Conservation (phyloP, 2,888 invertebrate genomes). For the Drosophila birchii region DNA sequence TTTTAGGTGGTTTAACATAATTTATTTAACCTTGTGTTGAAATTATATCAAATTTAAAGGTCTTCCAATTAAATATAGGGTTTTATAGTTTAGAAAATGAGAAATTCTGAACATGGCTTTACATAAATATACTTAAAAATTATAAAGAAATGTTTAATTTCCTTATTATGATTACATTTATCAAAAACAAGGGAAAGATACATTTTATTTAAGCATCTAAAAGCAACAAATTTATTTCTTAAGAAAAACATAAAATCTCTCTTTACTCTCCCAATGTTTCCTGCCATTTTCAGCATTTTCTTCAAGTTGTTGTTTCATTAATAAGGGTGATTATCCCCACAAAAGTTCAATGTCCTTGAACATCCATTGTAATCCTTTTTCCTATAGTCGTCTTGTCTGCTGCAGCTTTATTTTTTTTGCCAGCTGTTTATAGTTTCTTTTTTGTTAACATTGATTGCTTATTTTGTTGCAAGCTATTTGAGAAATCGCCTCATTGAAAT, state of each 20-base stretch:
- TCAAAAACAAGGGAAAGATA: no score
- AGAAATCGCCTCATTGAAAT: conserved; percentile 60
- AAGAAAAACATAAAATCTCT: no score
- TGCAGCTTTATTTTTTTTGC: conserved; percentile 7
- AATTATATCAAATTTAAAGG: neutral
- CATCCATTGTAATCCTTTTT: conserved; percentile 20
- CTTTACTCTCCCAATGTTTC: no score
- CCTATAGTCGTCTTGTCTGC: conserved; percentile 14
- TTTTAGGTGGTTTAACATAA: neutral
- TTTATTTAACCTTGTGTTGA: neutral
- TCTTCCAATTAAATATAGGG: neutral
- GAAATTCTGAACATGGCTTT: no score
- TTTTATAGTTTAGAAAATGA: no score
- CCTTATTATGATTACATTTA: no score
- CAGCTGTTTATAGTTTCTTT: conserved; percentile 5
- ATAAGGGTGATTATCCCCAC: neutral
- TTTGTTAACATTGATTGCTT: conserved; percentile 53
- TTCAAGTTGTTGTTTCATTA: no score
- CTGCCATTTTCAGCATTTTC: no score
- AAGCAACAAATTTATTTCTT: no score
- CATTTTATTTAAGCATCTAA: neutral
- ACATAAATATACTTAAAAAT: no score
- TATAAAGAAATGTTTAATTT: no score
- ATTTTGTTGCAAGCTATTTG: conserved; percentile 62
- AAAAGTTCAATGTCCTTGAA: conserved; percentile 10